These are phyloP conservation scores for Zootoca vivipara DNA, from an alignment of 2,113 vertebrate genomes.

Conservation along the genomic window DNA sequence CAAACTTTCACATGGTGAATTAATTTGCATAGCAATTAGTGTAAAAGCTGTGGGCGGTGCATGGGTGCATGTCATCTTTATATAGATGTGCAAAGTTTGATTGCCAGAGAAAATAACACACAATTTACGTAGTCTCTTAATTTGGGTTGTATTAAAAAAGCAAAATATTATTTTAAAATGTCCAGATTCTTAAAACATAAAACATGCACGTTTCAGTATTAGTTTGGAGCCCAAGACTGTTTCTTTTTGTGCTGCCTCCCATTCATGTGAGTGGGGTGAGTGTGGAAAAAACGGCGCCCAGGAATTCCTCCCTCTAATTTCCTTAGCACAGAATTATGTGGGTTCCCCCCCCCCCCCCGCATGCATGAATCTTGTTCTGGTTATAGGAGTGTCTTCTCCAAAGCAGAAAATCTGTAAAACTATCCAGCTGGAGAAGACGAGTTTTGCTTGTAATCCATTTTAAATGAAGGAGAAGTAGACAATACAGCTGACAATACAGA, in stretches of 20 bases:
- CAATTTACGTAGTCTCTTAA: no score
- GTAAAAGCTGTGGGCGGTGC: no score
- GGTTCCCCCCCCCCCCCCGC: background rate
- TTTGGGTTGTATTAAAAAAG: no score
- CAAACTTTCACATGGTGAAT: no score
- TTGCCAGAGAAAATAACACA: no score
- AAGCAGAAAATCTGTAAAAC: background rate
- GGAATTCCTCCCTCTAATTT: background rate
- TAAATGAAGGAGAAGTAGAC: background rate
- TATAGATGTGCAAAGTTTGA: no score
- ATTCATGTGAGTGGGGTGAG: background rate
- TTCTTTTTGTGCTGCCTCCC: background rate
- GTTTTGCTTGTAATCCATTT: constrained; percentile 1
- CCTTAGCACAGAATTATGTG: background rate
- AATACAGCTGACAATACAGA: background rate
- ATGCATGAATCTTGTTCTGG: background rate
- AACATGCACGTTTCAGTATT: background rate
- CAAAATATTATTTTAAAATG: background rate
- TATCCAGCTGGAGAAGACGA: background rate
- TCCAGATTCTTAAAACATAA: background rate
- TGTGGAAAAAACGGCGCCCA: background rate
- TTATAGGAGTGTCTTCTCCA: constrained; percentile 11
- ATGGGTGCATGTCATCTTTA: no score
- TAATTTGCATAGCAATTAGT: no score
- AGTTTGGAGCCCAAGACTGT: background rate